Conservation (phyloP, 2,888 invertebrate species). For the Candidula unifasciata region DNA sequence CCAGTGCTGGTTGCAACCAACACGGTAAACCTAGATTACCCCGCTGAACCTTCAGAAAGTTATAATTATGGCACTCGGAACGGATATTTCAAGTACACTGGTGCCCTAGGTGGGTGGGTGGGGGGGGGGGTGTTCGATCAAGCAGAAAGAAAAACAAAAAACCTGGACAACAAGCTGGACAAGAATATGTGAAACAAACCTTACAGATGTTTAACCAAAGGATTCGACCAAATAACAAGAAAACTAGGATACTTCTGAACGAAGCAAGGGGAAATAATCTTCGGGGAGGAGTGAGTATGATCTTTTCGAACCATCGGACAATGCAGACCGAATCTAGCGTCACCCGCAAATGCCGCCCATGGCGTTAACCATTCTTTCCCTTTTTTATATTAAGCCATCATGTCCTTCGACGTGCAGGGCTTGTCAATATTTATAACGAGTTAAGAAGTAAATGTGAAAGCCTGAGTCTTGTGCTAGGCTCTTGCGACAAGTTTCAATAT, state of each 20-base stretch:
- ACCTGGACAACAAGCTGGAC: background rate
- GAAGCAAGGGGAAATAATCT: no score
- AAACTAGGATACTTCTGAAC: no score
- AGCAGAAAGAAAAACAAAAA: background rate
- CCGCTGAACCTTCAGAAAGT: no score
- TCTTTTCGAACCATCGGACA: background rate
- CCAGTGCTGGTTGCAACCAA: no score
- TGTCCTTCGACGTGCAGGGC: constrained; percentile 1
- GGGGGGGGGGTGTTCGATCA: no score
- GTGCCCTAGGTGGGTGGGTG: no score
- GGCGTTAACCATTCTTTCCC: background rate
- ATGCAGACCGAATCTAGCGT: background rate
- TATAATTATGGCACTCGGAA: no score
- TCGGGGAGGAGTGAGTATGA: background rate
- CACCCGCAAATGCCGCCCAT: background rate
- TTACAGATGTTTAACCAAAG: no score
- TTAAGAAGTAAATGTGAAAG: constrained; percentile 37
- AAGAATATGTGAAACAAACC: no score
- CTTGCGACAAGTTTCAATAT: constrained; percentile 43
- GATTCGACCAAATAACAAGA: no score
- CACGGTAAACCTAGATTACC: no score
- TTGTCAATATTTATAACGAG: constrained; percentile 38
- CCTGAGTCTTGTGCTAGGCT: background rate
- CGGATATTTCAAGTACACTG: no score
- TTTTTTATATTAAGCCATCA: background rate